Evolutionary conservation across 2,113 vertebrate genomes (phyloP).

Genomic region (Caranx melampygus): DNA sequence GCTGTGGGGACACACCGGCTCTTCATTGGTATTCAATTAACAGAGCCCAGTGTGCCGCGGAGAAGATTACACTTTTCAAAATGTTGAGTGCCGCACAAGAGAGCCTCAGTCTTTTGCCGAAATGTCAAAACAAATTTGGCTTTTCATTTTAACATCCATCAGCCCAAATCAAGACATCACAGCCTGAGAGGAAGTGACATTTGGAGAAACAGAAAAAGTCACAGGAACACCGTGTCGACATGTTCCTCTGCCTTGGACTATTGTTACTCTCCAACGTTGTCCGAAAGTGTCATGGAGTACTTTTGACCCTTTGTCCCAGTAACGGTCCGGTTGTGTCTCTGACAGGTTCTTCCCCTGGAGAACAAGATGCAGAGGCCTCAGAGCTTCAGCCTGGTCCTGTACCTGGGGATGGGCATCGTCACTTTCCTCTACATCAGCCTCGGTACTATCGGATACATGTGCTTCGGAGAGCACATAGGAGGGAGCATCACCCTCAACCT

Average conservation of each 20-base stretch:
- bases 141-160: not conserved
- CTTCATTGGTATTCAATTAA: constrained; percentile 15
- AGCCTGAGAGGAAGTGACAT: constrained; percentile 37
- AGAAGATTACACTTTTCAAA: not conserved
- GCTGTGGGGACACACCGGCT: not conserved
- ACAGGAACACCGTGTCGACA: not conserved
- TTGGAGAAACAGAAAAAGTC: constrained; percentile 18
- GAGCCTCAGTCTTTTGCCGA: not conserved
- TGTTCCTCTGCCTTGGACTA: not conserved
- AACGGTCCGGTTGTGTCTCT: constrained; percentile 14
- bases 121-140: constrained; percentile 34
- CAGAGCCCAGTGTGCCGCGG: not conserved
- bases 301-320: not conserved
- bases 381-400: constrained; percentile 88
- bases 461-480: constrained; percentile 86
- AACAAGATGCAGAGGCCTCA: constrained; percentile 95
- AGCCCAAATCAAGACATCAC: not conserved
- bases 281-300: not conserved
- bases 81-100: not conserved
- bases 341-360: constrained; percentile 94
- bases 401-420: constrained; percentile 91
- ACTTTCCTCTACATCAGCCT: constrained; percentile 92
- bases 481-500: constrained; percentile 96
- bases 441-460: constrained; percentile 90
- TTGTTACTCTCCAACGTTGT: not conserved